These are phyloP conservation scores for Gephyroberyx darwinii DNA, from an alignment of 2,797 vertebrate genomes.

Conservation along the genomic window DNA sequence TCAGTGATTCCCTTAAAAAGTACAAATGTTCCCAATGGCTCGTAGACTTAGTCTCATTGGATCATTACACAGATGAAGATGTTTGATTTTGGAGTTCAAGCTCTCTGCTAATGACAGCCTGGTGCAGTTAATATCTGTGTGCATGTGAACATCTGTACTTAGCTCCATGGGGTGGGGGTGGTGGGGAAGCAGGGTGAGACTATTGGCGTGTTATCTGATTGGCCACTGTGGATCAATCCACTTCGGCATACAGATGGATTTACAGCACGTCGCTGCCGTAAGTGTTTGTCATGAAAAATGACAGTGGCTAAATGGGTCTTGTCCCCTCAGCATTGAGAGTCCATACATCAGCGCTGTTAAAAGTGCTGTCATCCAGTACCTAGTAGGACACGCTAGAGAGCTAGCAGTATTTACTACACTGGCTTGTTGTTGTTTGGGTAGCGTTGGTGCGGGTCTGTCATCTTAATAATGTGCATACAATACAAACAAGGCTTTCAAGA, in stretches of 20 bases:
- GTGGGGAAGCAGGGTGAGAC: constrained; percentile 26
- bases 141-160: constrained; percentile 24
- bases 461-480: constrained; percentile 32
- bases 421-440: constrained; percentile 56
- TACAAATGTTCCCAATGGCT: background rate
- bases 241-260: constrained; percentile 78
- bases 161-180: background rate
- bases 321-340: constrained; percentile 78
- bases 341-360: constrained; percentile 83
- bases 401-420: constrained; percentile 74
- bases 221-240: constrained; percentile 67
- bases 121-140: constrained; percentile 11
- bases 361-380: constrained; percentile 76
- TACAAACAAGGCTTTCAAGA: constrained; percentile 28
- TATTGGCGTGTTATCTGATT: constrained; percentile 50
- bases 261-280: constrained; percentile 78
- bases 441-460: constrained; percentile 26
- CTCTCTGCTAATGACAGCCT: constrained; percentile 13
- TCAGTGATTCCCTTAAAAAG: constrained; percentile 18
- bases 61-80: background rate
- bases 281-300: constrained; percentile 86
- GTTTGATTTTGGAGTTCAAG: constrained; percentile 13
- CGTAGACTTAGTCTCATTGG: background rate
- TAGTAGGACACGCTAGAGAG: constrained; percentile 63
- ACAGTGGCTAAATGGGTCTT: constrained; percentile 83